These are phyloP conservation scores for Psylliodes chrysocephalus DNA, from an alignment of 2,888 invertebrate species.

Conservation along the genomic window DNA sequence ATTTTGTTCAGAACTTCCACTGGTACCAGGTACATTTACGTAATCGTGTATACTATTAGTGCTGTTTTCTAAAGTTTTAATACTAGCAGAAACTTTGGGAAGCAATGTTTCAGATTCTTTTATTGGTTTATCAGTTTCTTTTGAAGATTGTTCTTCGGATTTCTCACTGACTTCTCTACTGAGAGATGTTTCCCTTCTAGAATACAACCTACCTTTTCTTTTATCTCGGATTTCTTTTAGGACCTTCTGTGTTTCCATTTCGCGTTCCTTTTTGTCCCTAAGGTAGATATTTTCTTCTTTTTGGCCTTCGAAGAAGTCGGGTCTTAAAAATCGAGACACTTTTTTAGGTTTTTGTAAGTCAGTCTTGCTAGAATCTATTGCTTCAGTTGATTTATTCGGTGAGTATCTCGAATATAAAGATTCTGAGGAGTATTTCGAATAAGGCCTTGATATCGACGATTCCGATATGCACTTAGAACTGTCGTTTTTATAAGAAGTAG, in stretches of 20 bases:
- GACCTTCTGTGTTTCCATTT: conserved; percentile 76
- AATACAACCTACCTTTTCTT: conserved; percentile 58
- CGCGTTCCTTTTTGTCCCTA: conserved; percentile 72
- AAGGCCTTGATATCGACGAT: conserved; percentile 50
- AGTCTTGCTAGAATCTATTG: conserved; percentile 56
- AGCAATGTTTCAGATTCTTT: conserved; percentile 39
- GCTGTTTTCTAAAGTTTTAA: conserved; percentile 57
- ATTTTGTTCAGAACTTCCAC: conserved; percentile 17
- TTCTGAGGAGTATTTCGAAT: conserved; percentile 52
- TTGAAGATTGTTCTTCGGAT: conserved; percentile 34
- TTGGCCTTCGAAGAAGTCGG: conserved; percentile 80
- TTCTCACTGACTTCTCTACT: conserved; percentile 47
- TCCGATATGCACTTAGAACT: conserved; percentile 52
- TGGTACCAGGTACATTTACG: conserved; percentile 49
- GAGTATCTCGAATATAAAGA: conserved; percentile 47
- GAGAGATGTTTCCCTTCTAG: conserved; percentile 55
- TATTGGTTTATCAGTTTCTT: conserved; percentile 49
- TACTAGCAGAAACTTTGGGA: conserved; percentile 56
- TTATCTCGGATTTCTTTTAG: conserved; percentile 76
- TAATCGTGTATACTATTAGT: conserved; percentile 55
- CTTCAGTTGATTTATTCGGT: conserved; percentile 46
- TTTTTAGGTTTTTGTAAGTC: conserved; percentile 60
- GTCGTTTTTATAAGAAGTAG: conserved; percentile 49
- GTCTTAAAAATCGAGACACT: conserved; percentile 79
- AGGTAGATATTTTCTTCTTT: conserved; percentile 72